phyloP scores from a whole-genome alignment of 2,888 invertebrate genomes.

The Noctua pronuba region DNA sequence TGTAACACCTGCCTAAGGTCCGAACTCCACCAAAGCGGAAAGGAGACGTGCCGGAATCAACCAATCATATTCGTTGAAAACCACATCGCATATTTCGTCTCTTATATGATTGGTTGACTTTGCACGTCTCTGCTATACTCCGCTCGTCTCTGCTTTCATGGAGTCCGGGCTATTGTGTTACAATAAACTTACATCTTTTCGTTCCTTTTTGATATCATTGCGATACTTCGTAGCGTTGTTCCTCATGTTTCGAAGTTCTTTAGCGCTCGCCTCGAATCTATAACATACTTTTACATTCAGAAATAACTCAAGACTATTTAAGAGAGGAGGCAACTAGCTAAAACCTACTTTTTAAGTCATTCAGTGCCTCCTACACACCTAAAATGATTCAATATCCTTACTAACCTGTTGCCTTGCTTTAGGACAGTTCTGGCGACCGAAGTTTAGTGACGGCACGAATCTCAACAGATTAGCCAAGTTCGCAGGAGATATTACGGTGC shows the following conservation, averaged over 20 bases:
- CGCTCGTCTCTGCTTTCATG: not conserved
- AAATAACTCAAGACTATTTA: not conserved
- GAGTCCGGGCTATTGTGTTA: not conserved
- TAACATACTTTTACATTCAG: conserved; percentile 13
- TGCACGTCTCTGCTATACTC: not conserved
- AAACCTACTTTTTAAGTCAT: not conserved
- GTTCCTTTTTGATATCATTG: conserved; percentile 70
- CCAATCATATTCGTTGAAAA: not conserved
- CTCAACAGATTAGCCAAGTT: not conserved
- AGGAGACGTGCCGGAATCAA: not conserved
- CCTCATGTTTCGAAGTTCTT: conserved; percentile 67
- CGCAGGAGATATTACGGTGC: not conserved
- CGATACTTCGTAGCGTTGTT: conserved; percentile 73
- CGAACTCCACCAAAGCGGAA: not conserved
- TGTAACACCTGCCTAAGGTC: not conserved
- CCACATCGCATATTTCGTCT: not conserved
- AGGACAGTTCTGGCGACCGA: not conserved
- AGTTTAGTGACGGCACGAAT: not conserved
- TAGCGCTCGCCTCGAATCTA: conserved; percentile 48
- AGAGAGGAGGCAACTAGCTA: not conserved
- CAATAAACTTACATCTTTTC: conserved; percentile 72
- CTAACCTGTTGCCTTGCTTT: not conserved
- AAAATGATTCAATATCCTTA: not conserved
- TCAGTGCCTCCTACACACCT: too few species aligned
- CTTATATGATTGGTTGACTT: not conserved